These are phyloP conservation scores for Gallinago paraguaiae DNA, from an alignment of 2,113 vertebrate genomes.

Conservation along the genomic window DNA sequence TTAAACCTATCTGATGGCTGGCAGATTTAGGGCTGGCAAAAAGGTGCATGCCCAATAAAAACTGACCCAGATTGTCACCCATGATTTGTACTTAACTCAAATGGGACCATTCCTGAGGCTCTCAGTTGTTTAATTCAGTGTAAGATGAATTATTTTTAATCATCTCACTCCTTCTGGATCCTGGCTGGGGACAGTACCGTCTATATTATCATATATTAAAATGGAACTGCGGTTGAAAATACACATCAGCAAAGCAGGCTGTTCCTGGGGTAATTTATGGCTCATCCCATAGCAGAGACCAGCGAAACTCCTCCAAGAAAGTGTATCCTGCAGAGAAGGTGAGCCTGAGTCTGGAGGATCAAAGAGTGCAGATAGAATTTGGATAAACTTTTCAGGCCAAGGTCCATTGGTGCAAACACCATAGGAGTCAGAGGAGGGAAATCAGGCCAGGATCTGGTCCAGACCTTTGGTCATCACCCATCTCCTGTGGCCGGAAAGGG, in stretches of 20 bases:
- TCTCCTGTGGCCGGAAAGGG: accelerated
- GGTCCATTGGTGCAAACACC: background rate
- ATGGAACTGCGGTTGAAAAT: conserved; percentile 48
- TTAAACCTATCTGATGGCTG: conserved; percentile 17
- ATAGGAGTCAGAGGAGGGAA: background rate
- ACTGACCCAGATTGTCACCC: conserved; percentile 64
- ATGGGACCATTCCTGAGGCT: conserved; percentile 11
- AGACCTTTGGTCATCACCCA: background rate
- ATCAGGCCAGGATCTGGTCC: background rate
- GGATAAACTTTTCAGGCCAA: background rate
- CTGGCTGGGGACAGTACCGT: background rate
- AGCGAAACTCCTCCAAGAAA: background rate
- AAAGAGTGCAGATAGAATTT: background rate
- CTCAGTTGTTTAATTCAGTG: conserved; percentile 51
- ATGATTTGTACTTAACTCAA: conserved; percentile 51
- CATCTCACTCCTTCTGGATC: conserved; percentile 44
- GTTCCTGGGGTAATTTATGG: conserved; percentile 6
- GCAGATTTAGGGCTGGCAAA: conserved; percentile 50
- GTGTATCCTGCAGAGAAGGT: background rate
- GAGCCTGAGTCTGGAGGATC: background rate
- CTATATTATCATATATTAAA: conserved; percentile 55
- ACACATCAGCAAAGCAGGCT: conserved; percentile 25
- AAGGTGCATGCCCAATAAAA: conserved; percentile 51
- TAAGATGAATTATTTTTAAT: conserved; percentile 70
- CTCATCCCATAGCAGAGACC: background rate